Evolutionary conservation across 2,888 invertebrate species (phyloP).

Genomic region (Zygogramma bicolorata): DNA sequence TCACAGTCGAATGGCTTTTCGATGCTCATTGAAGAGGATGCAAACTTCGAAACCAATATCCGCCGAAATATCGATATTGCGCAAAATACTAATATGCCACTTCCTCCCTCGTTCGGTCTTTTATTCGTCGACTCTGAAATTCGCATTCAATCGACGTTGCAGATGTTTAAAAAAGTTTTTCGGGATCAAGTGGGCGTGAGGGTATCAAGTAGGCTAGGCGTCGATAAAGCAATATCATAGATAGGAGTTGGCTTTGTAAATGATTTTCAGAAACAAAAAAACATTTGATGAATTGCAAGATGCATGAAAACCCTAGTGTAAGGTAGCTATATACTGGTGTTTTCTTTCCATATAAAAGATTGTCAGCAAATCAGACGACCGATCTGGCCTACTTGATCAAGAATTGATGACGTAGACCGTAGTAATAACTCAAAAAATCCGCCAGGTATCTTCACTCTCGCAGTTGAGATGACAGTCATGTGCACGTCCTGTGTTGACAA

Average conservation of each 20-base stretch:
- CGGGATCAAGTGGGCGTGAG: constrained; percentile 57
- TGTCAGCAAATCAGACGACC: too few relatives aligned
- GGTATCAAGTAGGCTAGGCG: constrained; percentile 55
- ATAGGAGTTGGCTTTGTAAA: constrained; percentile 13
- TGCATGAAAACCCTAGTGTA: too few relatives aligned
- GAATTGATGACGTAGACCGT: too few relatives aligned
- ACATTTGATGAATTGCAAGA: background rate
- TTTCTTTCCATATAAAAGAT: too few relatives aligned
- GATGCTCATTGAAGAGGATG: constrained; percentile 63
- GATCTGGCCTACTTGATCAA: too few relatives aligned
- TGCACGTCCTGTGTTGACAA: too few relatives aligned
- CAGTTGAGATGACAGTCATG: too few relatives aligned
- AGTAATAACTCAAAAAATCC: too few relatives aligned
- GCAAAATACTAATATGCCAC: constrained; percentile 53
- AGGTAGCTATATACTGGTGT: too few relatives aligned
- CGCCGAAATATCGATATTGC: constrained; percentile 54
- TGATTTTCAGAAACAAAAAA: too few relatives aligned
- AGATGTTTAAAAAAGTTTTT: constrained; percentile 57
- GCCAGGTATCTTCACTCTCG: too few relatives aligned
- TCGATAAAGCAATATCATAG: constrained; percentile 41
- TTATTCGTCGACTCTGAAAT: constrained; percentile 31
- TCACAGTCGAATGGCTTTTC: constrained; percentile 57
- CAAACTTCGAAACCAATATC: constrained; percentile 61
- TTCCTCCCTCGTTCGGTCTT: constrained; percentile 40
- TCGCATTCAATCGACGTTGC: constrained; percentile 43